phyloP scores from a whole-genome alignment of 2,113 vertebrate genomes.

The Poeciliopsis turrubarensis region DNA sequence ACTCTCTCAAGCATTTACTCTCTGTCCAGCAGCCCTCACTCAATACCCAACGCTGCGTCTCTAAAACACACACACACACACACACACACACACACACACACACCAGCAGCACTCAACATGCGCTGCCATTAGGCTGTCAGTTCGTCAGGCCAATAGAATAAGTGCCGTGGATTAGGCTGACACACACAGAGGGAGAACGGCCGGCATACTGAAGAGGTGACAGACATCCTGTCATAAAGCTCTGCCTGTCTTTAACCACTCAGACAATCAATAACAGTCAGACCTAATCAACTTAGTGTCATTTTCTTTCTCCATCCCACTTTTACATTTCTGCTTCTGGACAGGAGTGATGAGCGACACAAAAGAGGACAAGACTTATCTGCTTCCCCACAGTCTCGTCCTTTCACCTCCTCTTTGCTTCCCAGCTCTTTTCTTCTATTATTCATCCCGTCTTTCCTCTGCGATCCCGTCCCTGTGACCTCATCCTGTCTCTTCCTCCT shows the following conservation, averaged over 20 bases:
- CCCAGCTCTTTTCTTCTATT: background rate
- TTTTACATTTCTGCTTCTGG: background rate
- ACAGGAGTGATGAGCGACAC: conserved; percentile 29
- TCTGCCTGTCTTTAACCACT: conserved; percentile 39
- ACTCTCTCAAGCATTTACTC: background rate
- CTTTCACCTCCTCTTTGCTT: conserved; percentile 13
- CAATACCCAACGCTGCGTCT: background rate
- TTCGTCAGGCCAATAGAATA: conserved; percentile 77
- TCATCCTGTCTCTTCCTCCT: conserved; percentile 2
- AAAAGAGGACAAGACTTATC: conserved; percentile 3
- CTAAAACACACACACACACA: conserved; percentile 13
- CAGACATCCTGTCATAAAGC: conserved; percentile 72
- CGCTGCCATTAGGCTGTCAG: conserved; percentile 70
- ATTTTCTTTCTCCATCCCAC: conserved; percentile 15
- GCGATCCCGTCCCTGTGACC: background rate
- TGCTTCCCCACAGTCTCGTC: conserved; percentile 9
- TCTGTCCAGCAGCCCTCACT: conserved; percentile 14
- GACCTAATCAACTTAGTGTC: conserved; percentile 66
- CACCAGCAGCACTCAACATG: conserved; percentile 39
- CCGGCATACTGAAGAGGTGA: conserved; percentile 75
- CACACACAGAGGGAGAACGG: conserved; percentile 42
- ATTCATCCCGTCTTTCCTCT: background rate
- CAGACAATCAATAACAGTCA: conserved; percentile 57
- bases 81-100: too few relatives aligned
- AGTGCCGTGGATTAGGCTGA: conserved; percentile 67